These are phyloP conservation scores for Bombus huntii DNA, from an alignment of 1,140 invertebrate species.

Conservation along the genomic window DNA sequence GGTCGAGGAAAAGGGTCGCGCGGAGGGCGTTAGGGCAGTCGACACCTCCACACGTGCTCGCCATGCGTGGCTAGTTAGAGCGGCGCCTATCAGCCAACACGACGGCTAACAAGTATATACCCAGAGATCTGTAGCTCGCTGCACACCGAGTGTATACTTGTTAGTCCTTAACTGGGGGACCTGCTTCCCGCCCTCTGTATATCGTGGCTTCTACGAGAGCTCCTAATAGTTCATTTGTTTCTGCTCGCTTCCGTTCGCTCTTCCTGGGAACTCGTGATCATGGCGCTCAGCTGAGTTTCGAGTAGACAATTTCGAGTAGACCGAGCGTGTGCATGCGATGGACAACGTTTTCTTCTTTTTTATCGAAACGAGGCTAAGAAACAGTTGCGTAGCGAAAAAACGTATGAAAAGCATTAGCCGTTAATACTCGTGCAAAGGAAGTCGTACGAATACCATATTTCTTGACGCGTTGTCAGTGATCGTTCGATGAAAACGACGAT, in stretches of 20 bases:
- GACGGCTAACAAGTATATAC: conserved; percentile 40
- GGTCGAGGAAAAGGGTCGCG: conserved; percentile 64
- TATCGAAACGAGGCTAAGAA: no score
- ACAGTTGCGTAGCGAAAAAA: fast-evolving
- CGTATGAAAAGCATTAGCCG: no score
- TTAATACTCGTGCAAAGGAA: no score
- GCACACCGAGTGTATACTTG: conserved; percentile 60
- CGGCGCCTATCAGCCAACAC: conserved; percentile 69
- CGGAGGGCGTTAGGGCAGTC: conserved; percentile 64
- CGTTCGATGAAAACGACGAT: no score
- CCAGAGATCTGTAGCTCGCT: background rate
- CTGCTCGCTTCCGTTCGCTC: conserved; percentile 68
- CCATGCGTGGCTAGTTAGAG: conserved; percentile 80
- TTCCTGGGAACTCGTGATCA: background rate
- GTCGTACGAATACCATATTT: no score
- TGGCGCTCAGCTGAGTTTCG: background rate
- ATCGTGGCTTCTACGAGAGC: conserved; percentile 33
- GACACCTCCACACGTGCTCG: conserved; percentile 81
- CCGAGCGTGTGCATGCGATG: no score
- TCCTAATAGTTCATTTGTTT: conserved; percentile 78
- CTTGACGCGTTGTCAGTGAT: no score
- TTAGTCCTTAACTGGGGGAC: conserved; percentile 58
- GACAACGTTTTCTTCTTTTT: background rate
- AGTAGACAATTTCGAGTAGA: background rate
- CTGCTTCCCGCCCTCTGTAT: conserved; percentile 31